Base-by-base conservation (phyloP, 2,888 invertebrate genomes). In the Germaria angustata region DNA sequence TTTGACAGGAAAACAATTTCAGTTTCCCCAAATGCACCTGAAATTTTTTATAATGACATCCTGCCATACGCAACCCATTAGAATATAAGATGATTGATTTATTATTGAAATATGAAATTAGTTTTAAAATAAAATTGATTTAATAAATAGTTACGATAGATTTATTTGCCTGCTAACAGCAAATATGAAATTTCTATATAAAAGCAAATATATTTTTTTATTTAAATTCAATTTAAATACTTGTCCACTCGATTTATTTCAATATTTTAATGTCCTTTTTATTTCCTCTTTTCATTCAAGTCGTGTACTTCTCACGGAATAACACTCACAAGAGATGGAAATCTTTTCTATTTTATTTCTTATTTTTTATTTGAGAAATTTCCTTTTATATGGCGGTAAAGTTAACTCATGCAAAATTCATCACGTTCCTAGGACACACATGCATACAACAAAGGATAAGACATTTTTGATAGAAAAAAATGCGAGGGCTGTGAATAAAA, bases 241-340 rank as follows among this genome's bases (percentile, higher is more conserved):
- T 85, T 85, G 84, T 85, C 82, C 85, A 85, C 81, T 86, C 86
- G 85, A 86, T 86, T 86, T 84, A 84, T 84, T 85, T 84, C 78
- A 80, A 84, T 80, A 84, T 76, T 81, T 63, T 77, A 71, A 79
- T 81, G 51, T 59, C 51, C 44, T 75, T 65, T 65, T 71, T 36
- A n/a, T 39, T 20, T 20, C 5, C n/a, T 22, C 15, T 39, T 51
- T 66, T 5, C 24, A 49, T 24, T 28, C 36, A 55, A 34, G 6
- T 39, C 20, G 9, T 46, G 20, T 28, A 13, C 36, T 39, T 24
- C 15, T 69, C 59, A 76, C 22, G 76, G 49, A 20, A 51, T 59
- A 61, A 55, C 20, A 28, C 69, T 81, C 75, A 75, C n/a, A 78
- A 71, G 51, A 73, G 51, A 82, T 63, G 59, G 6, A 61, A 53